Base-by-base conservation (phyloP, 2,113 vertebrate genomes). In the Ramphastos sulfuratus region DNA sequence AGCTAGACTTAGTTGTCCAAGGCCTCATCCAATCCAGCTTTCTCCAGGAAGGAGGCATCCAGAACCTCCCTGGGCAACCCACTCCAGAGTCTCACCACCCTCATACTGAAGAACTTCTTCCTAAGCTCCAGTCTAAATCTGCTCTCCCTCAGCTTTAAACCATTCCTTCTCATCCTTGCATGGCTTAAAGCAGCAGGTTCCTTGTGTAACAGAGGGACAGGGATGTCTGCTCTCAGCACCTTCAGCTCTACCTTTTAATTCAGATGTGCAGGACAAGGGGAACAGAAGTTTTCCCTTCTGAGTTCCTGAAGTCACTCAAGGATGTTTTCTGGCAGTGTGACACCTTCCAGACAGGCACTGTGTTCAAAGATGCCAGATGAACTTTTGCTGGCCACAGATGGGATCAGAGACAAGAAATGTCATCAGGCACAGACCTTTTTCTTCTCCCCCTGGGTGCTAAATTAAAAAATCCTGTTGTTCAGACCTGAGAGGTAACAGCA, bases 241-340 rank as follows among this genome's bases (percentile, higher is more conserved):
- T 66, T 33, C 75, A 28, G 17, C 24, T 5, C 24, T 27, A 6
- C n/a, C 10, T 70, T 74, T 71, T 1, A 2, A 20, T 44, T 21
- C 9, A 25, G 17, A 6, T 8, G 5, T 4, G 52, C 31, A 15
- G 61, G 31, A 12, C 48, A 28, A 61, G 11, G 28, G 25, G 46
- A 25, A 7, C 8, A 20, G 39, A 60, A 15, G 11, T 33, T 86
- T 77, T 69, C n/a, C 24, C 21, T 63, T 31, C 1, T 3, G 42
- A 13, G 16, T n/a, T 48, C 0, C 0, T 4, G 35, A 6, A 70
- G 7, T n/a, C 63, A 24, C 18, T 46, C 1, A 8, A 28, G 69
- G 33, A 67, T 16, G 35, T 83, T 67, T 42, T 27, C 37, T 55
- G 78, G 27, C 31, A 4, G 54, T 1, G 27, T 28, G 56, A n/a